phyloP scores from a whole-genome alignment of 2,113 vertebrate species.

The Diadophis punctatus region DNA sequence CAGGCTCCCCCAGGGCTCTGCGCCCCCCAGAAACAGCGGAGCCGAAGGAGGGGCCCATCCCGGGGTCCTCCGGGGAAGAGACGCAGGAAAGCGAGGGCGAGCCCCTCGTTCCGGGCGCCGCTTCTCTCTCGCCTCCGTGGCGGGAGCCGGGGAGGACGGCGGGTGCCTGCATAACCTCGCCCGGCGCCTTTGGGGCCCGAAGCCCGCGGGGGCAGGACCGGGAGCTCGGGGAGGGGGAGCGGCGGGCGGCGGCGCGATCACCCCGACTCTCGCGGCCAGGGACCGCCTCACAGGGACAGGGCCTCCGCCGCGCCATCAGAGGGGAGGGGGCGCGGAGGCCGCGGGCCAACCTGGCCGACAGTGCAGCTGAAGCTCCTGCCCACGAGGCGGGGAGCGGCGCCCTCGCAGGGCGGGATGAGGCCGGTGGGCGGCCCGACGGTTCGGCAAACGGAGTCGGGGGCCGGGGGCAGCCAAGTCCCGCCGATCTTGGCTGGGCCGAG shows the following conservation, averaged over 20 bases:
- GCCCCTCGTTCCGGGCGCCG: no score
- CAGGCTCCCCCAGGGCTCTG: no score
- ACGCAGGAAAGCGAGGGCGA: no score
- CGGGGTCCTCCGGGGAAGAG: no score
- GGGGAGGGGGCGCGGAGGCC: not conserved
- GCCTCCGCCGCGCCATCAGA: no score
- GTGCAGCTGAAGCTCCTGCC: not conserved
- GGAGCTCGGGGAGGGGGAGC: not conserved
- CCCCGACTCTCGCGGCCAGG: no score
- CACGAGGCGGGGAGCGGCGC: not conserved
- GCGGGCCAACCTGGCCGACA: not conserved
- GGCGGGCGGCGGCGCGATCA: not conserved
- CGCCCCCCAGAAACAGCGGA: not conserved
- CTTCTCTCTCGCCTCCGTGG: not conserved
- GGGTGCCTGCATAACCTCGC: no score
- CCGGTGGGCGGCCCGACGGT: not conserved
- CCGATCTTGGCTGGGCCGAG: not conserved
- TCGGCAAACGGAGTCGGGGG: accelerated
- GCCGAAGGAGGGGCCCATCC: not conserved
- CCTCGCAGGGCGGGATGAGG: not conserved
- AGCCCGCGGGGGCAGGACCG: not conserved
- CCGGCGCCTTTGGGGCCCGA: not conserved
- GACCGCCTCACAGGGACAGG: no score
- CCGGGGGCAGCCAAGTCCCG: not conserved
- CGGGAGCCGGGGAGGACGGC: no score